A percentile compares a stretch with the other conserved stretches of the same genome.
Conservation (phyloP, 2,797 vertebrate species). For the Loriculus beryllinus region DNA sequence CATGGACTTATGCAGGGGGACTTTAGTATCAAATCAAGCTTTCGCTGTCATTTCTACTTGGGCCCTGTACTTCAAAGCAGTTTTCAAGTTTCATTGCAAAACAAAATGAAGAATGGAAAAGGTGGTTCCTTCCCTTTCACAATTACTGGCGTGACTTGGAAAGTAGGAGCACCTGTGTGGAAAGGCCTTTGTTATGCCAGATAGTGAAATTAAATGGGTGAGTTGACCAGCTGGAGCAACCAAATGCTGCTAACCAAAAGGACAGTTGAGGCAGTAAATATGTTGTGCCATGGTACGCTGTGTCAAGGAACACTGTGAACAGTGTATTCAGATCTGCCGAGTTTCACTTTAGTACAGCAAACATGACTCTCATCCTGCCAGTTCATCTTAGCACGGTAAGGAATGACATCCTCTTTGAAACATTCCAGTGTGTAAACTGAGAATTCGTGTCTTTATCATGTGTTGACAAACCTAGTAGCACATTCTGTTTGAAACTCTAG, state of each 20-base stretch:
- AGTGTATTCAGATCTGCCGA: accelerated
- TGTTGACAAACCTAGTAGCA: not conserved
- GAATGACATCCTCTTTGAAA: not conserved
- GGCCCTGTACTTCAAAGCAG: not conserved
- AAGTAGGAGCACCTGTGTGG: not conserved
- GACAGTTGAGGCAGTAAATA: not conserved
- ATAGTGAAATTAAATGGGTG: not conserved
- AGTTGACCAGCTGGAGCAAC: not conserved
- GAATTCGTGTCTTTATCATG: not conserved
- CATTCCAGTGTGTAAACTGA: not conserved
- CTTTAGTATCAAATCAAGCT: not conserved
- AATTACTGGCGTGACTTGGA: not conserved
- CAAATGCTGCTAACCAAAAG: not conserved
- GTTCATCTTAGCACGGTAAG: not conserved
- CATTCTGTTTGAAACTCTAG: not conserved
- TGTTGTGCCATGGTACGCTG: accelerated
- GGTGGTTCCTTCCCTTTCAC: not conserved
- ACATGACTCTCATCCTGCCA: not conserved
- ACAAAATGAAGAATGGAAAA: not conserved
- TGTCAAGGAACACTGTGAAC: not conserved
- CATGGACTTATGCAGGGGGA: not conserved
- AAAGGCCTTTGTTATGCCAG: not conserved
- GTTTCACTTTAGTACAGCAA: not conserved
- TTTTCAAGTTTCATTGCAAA: not conserved
- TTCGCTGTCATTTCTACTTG: not conserved